Evolutionary conservation across 2,113 vertebrate genomes (phyloP), one percentile per base, ranked within the genome.

Genomic region (Ariopsis seemanni): DNA sequence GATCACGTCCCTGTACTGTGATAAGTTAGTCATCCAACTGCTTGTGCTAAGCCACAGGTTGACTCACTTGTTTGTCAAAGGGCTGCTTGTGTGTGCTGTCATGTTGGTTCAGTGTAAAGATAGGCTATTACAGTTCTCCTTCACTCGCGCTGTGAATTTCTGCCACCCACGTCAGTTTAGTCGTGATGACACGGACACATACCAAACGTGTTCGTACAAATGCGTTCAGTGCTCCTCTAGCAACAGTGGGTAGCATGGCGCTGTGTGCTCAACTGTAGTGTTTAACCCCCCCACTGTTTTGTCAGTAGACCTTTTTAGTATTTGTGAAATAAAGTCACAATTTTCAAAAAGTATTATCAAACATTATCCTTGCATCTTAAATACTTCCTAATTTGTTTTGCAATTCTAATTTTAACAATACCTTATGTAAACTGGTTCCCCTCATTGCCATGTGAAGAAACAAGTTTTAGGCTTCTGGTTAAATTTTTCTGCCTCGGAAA

Each of bases 11-110:
- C 55, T 85, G 3, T 60, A 22, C 55, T 60, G 57, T 80, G 20
- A 65, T 86, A 62, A 82, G 89, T 94, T 91, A 95, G 92, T 95
- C 94, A 96, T 93, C 88, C 4, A 83, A 86, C 86, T 89, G 91
- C 92, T 93, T 93, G 94, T 94, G 91, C 91, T 81, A 92, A 94
- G 88, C 94, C 93, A 91, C 93, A 93, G 89, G 93, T 93, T 94
- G 94, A 95, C 93, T 95, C 94, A 94, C 92, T 89, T 95, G 93
- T 95, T 95, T 95, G 92, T 95, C 90, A 90, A 92, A 93, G 91
- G 90, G 88, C 27, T 52, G 80, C 88, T 90, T 91, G 15, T 58
- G 85, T 72, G 79, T 87, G 81, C 67, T 86, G 74, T 88, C 62
- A 83, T 88, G 75, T 88, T 50, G 53, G 63, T 88, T 89, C 60